Base-by-base conservation (phyloP, 2,797 vertebrate species). In the Stomatorhinus walkeri region DNA sequence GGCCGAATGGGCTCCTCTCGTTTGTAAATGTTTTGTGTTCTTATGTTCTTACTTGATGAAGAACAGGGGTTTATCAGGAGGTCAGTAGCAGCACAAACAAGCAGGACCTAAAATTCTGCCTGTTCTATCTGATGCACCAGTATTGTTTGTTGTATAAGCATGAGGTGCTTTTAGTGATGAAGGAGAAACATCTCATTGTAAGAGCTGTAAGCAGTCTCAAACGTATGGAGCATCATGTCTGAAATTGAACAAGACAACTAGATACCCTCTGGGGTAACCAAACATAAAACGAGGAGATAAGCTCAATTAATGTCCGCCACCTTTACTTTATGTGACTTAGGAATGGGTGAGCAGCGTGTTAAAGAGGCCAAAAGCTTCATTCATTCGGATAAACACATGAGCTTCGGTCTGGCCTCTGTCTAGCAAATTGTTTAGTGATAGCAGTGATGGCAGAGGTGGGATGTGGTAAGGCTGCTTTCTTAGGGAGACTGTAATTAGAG, bases 351-450 rank as follows among this genome's bases (percentile, higher is more conserved):
- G 89, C 28, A 32, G 90, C 91, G 91, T 89, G 88, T 87, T 91
- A 92, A 90, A 92, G 89, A 90, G 86, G 89, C 89, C 59, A 91
- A 87, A 87, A 56, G 48, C 48, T 64, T 64, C 64, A 88, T 89
- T 90, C 87, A 88, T 89, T 90, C 90, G 76, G 89, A 90, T 90
- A 93, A 90, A 88, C 89, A 88, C 87, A 46, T 46, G 87, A 90
- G 90, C 83, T 76, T 76, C 16, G 83, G 89, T 86, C 88, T 88
- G 89, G 85, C 90, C 89, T 91, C 88, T 51, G 88, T 89, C 89
- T 90, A 88, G 89, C 89, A 89, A 88, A 90, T 87, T 90, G 83
- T 86, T 85, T 64, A 88, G 89, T 61, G 86, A 88, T 85, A 46
- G 83, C 51, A 46, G 85, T 72, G 51, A 88, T 86, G 76, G 64